Base-by-base conservation (phyloP, 2,797 vertebrate genomes). In the Urosaurus nigricauda region DNA sequence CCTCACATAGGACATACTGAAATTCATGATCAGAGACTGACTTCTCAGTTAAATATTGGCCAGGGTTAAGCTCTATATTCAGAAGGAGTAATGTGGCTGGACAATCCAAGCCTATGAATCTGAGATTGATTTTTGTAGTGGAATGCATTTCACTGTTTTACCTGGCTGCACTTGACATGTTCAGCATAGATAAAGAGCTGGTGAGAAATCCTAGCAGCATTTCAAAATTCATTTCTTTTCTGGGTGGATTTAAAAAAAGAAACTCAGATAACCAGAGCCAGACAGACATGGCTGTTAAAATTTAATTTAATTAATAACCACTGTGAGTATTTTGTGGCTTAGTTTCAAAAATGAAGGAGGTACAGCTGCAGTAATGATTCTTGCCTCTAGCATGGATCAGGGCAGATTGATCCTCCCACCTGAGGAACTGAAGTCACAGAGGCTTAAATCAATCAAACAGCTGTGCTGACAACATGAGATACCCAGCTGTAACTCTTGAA, bases 101-200 rank as follows among this genome's bases (percentile, higher is more conserved):
- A 68, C 14, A 78, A 78, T 68, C 60, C 78, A 56, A 68, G 53
- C 6, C n/a, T 56, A 4, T 63, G 19, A 84, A 84, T 56, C 51
- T 65, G 73, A 83, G 74, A 16, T 68, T 26, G 35, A 47, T 37
- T 58, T 56, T 43, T 77, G 35, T 58, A 73, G 56, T 51, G 63
- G 32, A 51, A 91, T 92, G 92, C 93, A 90, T 93, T 92, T 94
- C 82, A 90, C 88, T 90, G 92, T 95, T 95, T 93, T 93, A 87
- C 47, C 71, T 14, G 24, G 37, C 19, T 47, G 68, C 16, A n/a
- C 43, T 53, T n/a, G 13, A 17, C 51, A 60, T n/a, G 35, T 87
- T 78, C 74, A 71, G 21, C 51, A 37, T 79, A 9, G 21, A 53
- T 84, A 78, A 89, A 77, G 83, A 7, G 3, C 43, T 8, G 35